phyloP scores from a whole-genome alignment of 1,140 invertebrate species.

The Hypsibius dujardini region DNA sequence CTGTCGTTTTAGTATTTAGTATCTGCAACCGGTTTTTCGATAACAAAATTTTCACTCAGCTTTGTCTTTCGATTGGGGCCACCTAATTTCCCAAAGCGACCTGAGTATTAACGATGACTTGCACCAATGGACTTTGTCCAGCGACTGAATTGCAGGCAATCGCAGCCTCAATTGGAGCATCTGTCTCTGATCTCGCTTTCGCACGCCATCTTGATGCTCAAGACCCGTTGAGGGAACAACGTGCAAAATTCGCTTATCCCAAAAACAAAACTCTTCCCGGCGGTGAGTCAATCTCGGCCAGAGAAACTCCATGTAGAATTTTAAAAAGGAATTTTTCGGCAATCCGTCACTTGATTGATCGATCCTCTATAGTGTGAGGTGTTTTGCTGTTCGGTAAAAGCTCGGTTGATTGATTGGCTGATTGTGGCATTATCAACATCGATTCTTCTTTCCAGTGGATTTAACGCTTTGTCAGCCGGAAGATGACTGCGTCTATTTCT shows the following conservation, averaged over 20 bases:
- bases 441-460: conserved; percentile 28
- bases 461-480: conserved; percentile 29
- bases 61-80: no score
- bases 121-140: background rate
- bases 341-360: no score
- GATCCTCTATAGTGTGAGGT: background rate
- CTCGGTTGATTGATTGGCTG: background rate
- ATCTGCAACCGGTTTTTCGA: no score
- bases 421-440: background rate
- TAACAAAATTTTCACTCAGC: no score
- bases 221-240: conserved; percentile 31
- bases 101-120: background rate
- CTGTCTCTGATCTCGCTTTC: conserved; percentile 26
- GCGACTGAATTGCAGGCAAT: background rate
- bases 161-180: background rate
- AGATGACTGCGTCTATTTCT: conserved; percentile 40
- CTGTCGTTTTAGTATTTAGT: no score
- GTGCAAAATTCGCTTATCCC: conserved; percentile 34
- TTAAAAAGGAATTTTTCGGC: background rate
- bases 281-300: conserved; percentile 28
- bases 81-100: no score
- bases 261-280: conserved; percentile 32
- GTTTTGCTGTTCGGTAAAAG: background rate
- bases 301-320: background rate
- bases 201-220: conserved; percentile 32